These are phyloP conservation scores for Griposia aprilina DNA, from an alignment of 2,888 invertebrate genomes.

Conservation along the genomic window DNA sequence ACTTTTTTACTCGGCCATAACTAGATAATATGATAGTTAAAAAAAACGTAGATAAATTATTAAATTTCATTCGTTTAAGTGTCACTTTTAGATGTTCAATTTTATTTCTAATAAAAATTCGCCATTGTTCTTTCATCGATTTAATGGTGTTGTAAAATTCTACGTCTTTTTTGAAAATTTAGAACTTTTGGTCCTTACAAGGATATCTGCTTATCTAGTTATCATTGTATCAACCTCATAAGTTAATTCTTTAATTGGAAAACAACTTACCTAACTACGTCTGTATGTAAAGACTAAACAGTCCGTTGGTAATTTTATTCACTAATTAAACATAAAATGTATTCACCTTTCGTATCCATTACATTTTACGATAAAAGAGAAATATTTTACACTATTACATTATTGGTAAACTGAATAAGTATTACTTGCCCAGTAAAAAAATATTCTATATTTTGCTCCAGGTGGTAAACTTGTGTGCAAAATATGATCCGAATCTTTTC, in stretches of 20 bases:
- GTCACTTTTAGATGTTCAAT: no score
- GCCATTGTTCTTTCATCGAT: slow-evolving; percentile 21
- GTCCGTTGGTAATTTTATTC: not conserved
- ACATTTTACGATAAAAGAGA: not conserved
- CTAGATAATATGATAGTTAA: no score
- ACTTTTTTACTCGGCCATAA: no score
- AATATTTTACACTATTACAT: not conserved
- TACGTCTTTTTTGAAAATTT: not conserved
- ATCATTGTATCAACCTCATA: not conserved
- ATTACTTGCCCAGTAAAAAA: not conserved
- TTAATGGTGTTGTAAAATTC: slow-evolving; percentile 10
- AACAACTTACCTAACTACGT: not conserved
- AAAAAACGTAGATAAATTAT: no score
- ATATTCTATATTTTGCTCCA: not conserved
- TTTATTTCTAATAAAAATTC: no score
- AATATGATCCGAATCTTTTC: no score
- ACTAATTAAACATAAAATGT: not conserved
- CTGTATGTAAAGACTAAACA: not conserved
- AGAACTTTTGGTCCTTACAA: not conserved
- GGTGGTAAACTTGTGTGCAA: no score
- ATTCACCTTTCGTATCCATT: not conserved
- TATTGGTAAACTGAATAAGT: not conserved
- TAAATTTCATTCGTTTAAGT: no score
- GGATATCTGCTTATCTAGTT: not conserved
- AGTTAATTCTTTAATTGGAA: not conserved